Evolutionary conservation across 1,140 invertebrate genomes (phyloP).

Genomic region (Magallana angulata): DNA sequence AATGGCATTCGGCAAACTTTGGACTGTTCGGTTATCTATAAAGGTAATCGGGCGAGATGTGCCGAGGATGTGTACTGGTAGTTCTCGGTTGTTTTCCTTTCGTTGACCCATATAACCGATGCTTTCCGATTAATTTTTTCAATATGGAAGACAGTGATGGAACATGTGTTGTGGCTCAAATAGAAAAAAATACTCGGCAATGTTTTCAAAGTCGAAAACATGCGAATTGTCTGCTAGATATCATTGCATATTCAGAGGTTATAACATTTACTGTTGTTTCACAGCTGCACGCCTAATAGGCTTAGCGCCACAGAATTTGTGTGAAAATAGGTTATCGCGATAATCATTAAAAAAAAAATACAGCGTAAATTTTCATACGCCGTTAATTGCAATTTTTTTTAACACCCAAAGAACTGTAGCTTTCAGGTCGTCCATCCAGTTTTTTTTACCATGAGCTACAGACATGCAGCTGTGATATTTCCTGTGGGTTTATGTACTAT

Average conservation of each 20-base stretch:
- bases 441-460: no score
- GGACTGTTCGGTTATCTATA: background rate
- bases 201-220: conserved; percentile 66
- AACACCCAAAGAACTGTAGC: no score
- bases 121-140: background rate
- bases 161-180: conserved; percentile 45
- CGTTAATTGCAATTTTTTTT: no score
- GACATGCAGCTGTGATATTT: no score
- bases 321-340: no score
- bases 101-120: background rate
- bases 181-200: conserved; percentile 61
- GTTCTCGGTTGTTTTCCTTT: background rate
- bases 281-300: no score
- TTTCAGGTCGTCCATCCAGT: no score
- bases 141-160: conserved; percentile 46
- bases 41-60: background rate
- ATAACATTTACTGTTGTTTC: background rate
- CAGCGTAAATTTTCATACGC: no score
- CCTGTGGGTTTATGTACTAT: no score
- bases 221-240: conserved; percentile 70
- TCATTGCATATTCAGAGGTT: conserved; percentile 68
- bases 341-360: no score
- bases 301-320: no score
- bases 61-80: no score
- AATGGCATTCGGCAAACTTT: background rate